Conservation (phyloP, 2,888 invertebrate species). For the Cistogaster globosa region DNA sequence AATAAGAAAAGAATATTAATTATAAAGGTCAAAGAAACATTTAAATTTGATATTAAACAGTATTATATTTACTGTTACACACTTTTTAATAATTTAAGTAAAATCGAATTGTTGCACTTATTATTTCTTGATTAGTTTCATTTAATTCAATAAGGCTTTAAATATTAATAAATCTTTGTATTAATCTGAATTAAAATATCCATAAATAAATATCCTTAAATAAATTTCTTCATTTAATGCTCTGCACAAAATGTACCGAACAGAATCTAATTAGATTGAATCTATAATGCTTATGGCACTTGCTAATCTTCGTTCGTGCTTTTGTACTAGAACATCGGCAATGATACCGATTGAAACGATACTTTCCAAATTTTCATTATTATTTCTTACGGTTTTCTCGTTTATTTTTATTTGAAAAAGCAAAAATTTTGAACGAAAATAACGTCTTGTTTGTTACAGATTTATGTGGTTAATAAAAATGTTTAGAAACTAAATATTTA, state of each 20-base stretch:
- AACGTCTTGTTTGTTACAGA: slow-evolving; percentile 16
- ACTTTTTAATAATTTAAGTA: too few species aligned
- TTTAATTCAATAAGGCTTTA: too few species aligned
- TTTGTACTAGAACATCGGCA: slow-evolving; percentile 39
- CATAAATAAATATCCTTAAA: neutral
- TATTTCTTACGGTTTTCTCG: slow-evolving; percentile 40
- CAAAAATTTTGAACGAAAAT: slow-evolving; percentile 26
- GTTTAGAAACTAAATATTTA: slow-evolving; percentile 34
- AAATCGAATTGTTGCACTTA: too few species aligned
- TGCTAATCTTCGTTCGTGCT: slow-evolving; percentile 57
- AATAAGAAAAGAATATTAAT: too few species aligned
- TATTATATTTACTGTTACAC: too few species aligned
- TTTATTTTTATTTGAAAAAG: neutral
- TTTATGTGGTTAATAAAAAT: too few species aligned
- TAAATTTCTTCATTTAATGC: slow-evolving; percentile 18
- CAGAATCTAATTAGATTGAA: slow-evolving; percentile 80
- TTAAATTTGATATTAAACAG: too few species aligned
- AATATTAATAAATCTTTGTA: too few species aligned
- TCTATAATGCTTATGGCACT: slow-evolving; percentile 81
- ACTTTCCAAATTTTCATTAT: slow-evolving; percentile 48
- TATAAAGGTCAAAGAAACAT: too few species aligned
- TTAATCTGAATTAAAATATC: too few species aligned
- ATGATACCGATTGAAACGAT: slow-evolving; percentile 23
- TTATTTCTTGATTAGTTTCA: too few species aligned
- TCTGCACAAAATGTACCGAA: slow-evolving; percentile 35